A percentile compares a stretch with the other conserved stretches of the same genome.
Conservation (phyloP, 1,140 invertebrate genomes). For the Drosophila arizonae region DNA sequence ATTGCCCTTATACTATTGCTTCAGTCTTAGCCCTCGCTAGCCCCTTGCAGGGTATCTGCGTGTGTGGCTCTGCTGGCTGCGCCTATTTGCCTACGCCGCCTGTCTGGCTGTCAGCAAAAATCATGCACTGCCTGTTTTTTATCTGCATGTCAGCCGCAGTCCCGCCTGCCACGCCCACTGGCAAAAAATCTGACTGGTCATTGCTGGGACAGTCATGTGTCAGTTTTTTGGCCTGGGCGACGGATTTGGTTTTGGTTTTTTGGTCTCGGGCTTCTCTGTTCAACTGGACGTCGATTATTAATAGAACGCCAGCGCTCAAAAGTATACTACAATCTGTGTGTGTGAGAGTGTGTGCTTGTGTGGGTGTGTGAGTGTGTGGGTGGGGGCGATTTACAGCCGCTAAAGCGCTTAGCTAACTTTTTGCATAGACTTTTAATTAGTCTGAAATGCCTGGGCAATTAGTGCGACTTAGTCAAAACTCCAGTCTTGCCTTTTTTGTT, state of each 20-base stretch:
- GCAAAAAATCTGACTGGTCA: slow-evolving; percentile 56
- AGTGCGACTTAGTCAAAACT: slow-evolving; percentile 42
- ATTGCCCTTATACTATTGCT: too few species aligned
- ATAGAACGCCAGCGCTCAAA: slow-evolving; percentile 38
- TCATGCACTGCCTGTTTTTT: slow-evolving; percentile 7
- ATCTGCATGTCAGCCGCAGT: slow-evolving; percentile 14
- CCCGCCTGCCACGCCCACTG: too few species aligned
- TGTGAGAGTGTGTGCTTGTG: not conserved
- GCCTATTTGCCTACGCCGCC: not conserved
- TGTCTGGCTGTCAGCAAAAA: slow-evolving; percentile 13
- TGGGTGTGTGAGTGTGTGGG: not conserved
- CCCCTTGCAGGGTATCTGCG: not conserved
- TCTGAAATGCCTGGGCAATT: slow-evolving; percentile 36
- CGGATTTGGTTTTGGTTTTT: not conserved
- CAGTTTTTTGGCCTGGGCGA: slow-evolving; percentile 26
- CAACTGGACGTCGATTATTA: slow-evolving; percentile 42
- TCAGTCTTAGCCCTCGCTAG: too few species aligned
- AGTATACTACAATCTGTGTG: slow-evolving; percentile 33
- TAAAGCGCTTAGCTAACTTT: slow-evolving; percentile 45
- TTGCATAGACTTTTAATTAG: slow-evolving; percentile 37
- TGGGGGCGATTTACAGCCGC: slow-evolving; percentile 45
- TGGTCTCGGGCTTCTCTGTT: not conserved
- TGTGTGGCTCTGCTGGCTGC: not conserved
- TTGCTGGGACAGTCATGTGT: slow-evolving; percentile 72
- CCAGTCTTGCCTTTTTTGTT: not conserved